phyloP scores from a whole-genome alignment of 2,113 vertebrate genomes.

The Acrocephalus arundinaceus region DNA sequence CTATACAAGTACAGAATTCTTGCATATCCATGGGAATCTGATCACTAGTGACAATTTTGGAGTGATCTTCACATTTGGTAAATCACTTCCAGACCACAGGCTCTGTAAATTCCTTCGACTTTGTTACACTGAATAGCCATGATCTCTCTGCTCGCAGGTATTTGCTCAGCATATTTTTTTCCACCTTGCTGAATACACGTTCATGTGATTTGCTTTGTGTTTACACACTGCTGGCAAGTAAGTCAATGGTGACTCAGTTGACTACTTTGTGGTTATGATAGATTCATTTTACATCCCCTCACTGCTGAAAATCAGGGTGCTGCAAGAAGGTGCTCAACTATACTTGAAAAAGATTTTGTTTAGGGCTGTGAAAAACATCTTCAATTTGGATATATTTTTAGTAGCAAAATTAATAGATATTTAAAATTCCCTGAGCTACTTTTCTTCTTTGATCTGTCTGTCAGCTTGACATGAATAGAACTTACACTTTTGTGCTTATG shows the following conservation, averaged over 20 bases:
- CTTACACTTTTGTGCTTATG: slow-evolving; percentile 21
- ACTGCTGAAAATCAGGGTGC: not conserved
- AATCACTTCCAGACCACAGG: not conserved
- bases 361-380: slow-evolving; percentile 10
- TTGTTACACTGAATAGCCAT: not conserved
- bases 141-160: not conserved
- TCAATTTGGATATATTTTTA: slow-evolving; percentile 37
- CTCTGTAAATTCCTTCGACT: not conserved
- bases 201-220: not conserved
- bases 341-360: not conserved
- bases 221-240: not conserved
- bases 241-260: not conserved
- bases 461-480: slow-evolving; percentile 54
- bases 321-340: not conserved
- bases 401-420: slow-evolving; percentile 51
- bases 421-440: slow-evolving; percentile 6
- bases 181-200: not conserved
- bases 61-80: not conserved
- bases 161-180: not conserved
- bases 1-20: not conserved
- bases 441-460: slow-evolving; percentile 45
- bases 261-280: not conserved
- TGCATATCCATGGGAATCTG: not conserved
- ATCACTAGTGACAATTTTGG: not conserved
- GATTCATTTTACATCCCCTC: not conserved